These are phyloP conservation scores for Channa striata DNA, from an alignment of 2,797 vertebrate species.

Conservation along the genomic window DNA sequence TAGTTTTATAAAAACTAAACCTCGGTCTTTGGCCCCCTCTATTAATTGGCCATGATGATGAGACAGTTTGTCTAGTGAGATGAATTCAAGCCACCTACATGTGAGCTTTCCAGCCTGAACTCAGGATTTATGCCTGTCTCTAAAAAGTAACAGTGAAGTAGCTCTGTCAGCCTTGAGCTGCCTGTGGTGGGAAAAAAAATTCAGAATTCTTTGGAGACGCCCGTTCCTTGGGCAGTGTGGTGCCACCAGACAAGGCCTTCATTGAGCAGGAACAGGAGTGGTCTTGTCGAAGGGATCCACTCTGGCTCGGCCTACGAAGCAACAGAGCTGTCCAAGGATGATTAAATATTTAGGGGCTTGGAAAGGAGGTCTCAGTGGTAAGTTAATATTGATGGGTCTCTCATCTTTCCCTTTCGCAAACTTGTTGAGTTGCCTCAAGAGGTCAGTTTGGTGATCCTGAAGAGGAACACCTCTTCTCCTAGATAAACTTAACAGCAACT, in stretches of 20 bases:
- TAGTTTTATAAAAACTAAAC: constrained; percentile 39
- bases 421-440: constrained; percentile 73
- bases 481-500: constrained; percentile 29
- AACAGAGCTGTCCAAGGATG: constrained; percentile 84
- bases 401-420: constrained; percentile 84
- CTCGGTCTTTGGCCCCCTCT: background rate
- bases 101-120: constrained; percentile 47
- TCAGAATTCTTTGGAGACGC: constrained; percentile 83
- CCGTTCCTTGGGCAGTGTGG: constrained; percentile 84
- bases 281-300: constrained; percentile 85
- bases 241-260: constrained; percentile 85
- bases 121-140: constrained; percentile 59
- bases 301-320: constrained; percentile 77
- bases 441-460: constrained; percentile 65
- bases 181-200: constrained; percentile 75
- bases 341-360: constrained; percentile 87
- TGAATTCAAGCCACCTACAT: constrained; percentile 43
- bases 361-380: constrained; percentile 85
- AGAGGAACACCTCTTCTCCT: constrained; percentile 51
- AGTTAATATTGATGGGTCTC: constrained; percentile 89
- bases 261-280: constrained; percentile 87
- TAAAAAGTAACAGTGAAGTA: constrained; percentile 63
- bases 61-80: constrained; percentile 31
- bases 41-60: constrained; percentile 15
- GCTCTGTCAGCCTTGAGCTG: constrained; percentile 71